Percentiles rank a stretch among this genome's conserved stretches.
Evolutionary conservation across 2,113 vertebrate species (phyloP).

Genomic region (Ailuropoda melanoleuca): DNA sequence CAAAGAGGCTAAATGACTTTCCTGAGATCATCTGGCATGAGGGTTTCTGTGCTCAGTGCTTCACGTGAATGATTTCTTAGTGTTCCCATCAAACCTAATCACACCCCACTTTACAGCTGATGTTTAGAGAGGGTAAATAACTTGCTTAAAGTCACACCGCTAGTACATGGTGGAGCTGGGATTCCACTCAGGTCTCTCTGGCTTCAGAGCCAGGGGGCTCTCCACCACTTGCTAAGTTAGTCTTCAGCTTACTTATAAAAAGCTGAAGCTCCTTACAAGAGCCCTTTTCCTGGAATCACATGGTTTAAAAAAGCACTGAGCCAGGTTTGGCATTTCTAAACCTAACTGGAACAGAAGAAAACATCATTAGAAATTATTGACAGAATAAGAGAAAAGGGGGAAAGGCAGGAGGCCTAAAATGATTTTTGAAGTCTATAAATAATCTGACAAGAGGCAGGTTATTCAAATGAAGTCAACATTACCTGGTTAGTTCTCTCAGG

Average conservation of each 20-base stretch:
- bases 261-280: neutral
- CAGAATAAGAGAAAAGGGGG: neutral
- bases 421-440: conserved; percentile 28
- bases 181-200: neutral
- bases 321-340: conserved; percentile 22
- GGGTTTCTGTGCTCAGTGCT: neutral
- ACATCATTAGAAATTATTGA: neutral
- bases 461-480: neutral
- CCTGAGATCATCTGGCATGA: neutral
- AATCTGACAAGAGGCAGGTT: neutral
- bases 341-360: conserved; percentile 14
- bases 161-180: neutral
- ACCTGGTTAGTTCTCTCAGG: conserved; percentile 89
- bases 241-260: neutral
- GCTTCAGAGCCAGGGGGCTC: neutral
- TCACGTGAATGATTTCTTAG: neutral
- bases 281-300: neutral
- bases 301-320: neutral
- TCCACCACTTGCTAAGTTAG: neutral
- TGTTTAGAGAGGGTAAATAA: neutral
- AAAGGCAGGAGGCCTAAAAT: neutral
- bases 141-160: neutral
- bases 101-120: neutral
- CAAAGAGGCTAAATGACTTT: neutral
- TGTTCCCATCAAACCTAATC: neutral